These are phyloP conservation scores for Polyommatus iphigenia DNA, from an alignment of 2,888 invertebrate genomes.

Conservation along the genomic window DNA sequence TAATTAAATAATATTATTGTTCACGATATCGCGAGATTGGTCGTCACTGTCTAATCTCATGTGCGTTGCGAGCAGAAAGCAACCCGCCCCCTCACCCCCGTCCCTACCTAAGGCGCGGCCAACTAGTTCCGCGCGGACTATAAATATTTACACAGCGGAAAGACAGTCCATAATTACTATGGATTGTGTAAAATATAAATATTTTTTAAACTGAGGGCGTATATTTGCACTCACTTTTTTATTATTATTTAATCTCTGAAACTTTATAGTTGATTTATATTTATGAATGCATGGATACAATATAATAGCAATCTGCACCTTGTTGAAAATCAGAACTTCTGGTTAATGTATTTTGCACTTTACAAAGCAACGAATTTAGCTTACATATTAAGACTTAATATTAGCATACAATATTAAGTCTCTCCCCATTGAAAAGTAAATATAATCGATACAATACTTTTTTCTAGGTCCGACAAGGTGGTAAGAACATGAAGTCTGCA, in stretches of 20 bases:
- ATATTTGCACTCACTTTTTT: neutral
- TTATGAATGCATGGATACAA: too few relatives aligned
- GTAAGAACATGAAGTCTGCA: conserved; percentile 71
- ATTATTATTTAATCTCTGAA: neutral
- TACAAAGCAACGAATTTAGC: neutral
- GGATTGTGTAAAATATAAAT: neutral
- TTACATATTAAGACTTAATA: too few relatives aligned
- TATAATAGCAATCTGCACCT: neutral
- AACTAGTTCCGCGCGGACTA: too few relatives aligned
- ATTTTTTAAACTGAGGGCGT: neutral
- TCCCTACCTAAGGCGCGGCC: too few relatives aligned
- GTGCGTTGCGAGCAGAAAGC: too few relatives aligned
- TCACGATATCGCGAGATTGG: too few relatives aligned
- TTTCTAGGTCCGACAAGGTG: conserved; percentile 69
- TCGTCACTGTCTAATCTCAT: too few relatives aligned
- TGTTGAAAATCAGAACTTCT: neutral
- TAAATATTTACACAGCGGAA: neutral
- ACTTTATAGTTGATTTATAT: too few relatives aligned
- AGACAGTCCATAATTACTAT: neutral
- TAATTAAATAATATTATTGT: too few relatives aligned
- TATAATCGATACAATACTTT: neutral
- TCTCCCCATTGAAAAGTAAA: neutral
- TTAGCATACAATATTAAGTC: too few relatives aligned
- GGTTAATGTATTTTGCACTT: neutral
- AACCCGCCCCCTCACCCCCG: too few relatives aligned